These are phyloP conservation scores for Geopemphigus sp. DNA, from an alignment of 1,140 invertebrate genomes.

Conservation along the genomic window DNA sequence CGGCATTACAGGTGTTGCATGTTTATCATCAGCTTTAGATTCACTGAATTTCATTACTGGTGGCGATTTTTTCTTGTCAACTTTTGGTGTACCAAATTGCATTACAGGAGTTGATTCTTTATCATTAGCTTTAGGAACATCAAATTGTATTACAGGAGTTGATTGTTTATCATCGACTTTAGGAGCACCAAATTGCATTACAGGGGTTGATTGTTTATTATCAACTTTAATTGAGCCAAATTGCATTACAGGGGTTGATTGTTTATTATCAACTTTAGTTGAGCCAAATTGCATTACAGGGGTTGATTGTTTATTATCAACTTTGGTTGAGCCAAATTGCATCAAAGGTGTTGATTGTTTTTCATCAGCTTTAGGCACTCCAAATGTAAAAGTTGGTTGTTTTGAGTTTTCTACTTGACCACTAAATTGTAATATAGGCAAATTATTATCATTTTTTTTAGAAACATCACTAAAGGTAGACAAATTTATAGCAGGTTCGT, in stretches of 20 bases:
- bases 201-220: background rate
- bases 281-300: background rate
- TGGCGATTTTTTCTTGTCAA: background rate
- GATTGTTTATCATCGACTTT: background rate
- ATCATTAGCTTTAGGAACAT: background rate
- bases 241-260: background rate
- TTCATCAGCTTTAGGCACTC: background rate
- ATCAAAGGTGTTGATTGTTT: background rate
- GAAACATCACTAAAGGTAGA: background rate
- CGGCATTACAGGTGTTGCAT: slow-evolving; percentile 8
- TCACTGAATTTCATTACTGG: slow-evolving; percentile 1
- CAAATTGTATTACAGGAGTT: slow-evolving; percentile 22
- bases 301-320: background rate
- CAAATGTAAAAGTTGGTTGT: slow-evolving; percentile 6
- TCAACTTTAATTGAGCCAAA: too few species aligned
- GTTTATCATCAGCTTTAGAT: background rate
- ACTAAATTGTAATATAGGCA: background rate
- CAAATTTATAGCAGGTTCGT: background rate
- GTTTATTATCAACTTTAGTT: too few species aligned
- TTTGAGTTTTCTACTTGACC: background rate
- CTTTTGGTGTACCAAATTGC: background rate
- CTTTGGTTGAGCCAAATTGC: background rate
- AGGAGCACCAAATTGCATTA: background rate
- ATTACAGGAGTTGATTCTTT: background rate
- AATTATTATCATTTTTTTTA: background rate